Evolutionary conservation across 1,140 invertebrate genomes (phyloP), one percentile per base, ranked within the genome.

Genomic region (Pantala flavescens): DNA sequence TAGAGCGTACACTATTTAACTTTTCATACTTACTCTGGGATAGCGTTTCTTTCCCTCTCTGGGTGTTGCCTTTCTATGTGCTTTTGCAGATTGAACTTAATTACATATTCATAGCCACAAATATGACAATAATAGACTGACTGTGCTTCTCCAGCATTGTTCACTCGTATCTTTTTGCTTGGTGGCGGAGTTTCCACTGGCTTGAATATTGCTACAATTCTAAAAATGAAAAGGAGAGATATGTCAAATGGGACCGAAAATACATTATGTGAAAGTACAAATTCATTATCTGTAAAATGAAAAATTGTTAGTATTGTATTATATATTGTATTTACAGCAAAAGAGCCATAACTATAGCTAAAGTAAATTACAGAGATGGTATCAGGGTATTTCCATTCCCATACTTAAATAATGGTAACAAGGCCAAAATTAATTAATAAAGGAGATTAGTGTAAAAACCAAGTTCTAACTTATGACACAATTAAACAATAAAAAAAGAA

Each of bases 101-200:
- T 84, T 42, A 89, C 84, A 79, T 89, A 90, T 78, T 90, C 88
- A 73, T 85, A 85, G 9, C 89, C 89, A 81, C 89, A 90, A 55
- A 90, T 84, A 77, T 89, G 85, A 77, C 89, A 90, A 80, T 89
- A 90, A 76, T 88, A 89, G 23, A 89, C 85, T 75, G 85, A 86
- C 70, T 88, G 78, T 11, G 86, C 82, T 76, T 87, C 86, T 14
- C 86, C 85, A 76, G 85, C 85, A 43, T 85, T 85, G 76, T 87
- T 87, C 12, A 87, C 79, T 78, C 84, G 84, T 23, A 88, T 87
- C 78, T 88, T 88, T 75, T 87, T 86, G 71, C 85, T 86, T 19
- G 87, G 86, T 0, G 86, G 86, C 70, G 86, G 84, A 24, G 85
- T 86, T 23, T 82, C 81, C 63, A 86, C 83, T 43, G 84, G 83